Evolutionary conservation across 2,888 invertebrate species (phyloP).

Genomic region (Nephrotoma flavescens): DNA sequence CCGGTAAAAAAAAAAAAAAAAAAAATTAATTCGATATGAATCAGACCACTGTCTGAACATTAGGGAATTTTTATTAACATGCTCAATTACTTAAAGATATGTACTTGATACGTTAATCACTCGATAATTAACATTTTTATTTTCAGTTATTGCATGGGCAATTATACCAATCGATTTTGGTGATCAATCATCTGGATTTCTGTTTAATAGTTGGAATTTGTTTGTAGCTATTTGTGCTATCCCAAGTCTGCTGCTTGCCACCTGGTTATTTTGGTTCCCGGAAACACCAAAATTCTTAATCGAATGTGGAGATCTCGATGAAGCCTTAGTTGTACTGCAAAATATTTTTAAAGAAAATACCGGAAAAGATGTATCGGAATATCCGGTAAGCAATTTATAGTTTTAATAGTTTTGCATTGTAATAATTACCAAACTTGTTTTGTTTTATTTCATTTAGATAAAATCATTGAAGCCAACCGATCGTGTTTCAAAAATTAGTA

Average conservation of each 20-base stretch:
- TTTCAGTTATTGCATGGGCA: slow-evolving; percentile 57
- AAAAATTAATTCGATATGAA: not conserved
- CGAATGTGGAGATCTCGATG: slow-evolving; percentile 64
- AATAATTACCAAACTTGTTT: not conserved
- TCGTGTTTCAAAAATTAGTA: not conserved
- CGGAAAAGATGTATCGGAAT: slow-evolving; percentile 50
- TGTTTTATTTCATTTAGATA: not conserved
- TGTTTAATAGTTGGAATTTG: slow-evolving; percentile 67
- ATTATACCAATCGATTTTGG: slow-evolving; percentile 56
- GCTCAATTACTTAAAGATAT: not conserved
- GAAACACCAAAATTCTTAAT: slow-evolving; percentile 73
- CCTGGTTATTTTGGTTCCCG: slow-evolving; percentile 61
- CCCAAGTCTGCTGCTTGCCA: slow-evolving; percentile 38
- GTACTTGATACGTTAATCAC: not conserved
- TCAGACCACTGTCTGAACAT: not conserved
- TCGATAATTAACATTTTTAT: not conserved
- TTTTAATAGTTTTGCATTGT: not conserved
- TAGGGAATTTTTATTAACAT: not conserved
- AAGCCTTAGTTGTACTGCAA: slow-evolving; percentile 52
- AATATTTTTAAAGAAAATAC: slow-evolving; percentile 57
- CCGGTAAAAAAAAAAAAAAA: not conserved
- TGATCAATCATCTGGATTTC: slow-evolving; percentile 41
- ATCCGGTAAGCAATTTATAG: slow-evolving; percentile 42
- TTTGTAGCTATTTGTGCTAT: slow-evolving; percentile 61
- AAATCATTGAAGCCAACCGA: not conserved